Conservation (phyloP, 2,113 vertebrate species). For the Prietella phreatophila region DNA sequence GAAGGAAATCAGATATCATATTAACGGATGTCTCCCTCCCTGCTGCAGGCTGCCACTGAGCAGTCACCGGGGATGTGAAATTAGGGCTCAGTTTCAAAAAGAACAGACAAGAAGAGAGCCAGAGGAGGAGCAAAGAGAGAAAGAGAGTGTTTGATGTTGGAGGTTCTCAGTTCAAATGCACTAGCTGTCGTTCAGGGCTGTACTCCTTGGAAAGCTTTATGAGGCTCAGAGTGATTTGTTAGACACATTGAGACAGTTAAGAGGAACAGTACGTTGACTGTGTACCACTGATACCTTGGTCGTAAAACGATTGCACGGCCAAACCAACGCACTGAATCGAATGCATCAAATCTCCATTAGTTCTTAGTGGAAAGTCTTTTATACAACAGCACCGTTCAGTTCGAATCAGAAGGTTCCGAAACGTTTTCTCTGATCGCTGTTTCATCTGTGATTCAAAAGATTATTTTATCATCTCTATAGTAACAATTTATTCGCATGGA, state of each 20-base stretch:
- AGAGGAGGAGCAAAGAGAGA: conserved; percentile 22
- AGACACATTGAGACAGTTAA: conserved; percentile 5
- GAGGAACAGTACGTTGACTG: background rate
- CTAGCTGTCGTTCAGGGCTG: background rate
- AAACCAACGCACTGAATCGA: background rate
- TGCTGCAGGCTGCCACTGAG: conserved; percentile 39
- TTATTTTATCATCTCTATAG: background rate
- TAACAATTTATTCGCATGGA: background rate
- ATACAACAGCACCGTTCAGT: background rate
- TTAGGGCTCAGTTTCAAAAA: conserved; percentile 43
- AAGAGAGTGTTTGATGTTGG: conserved; percentile 40
- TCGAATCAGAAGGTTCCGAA: background rate
- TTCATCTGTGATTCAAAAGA: background rate
- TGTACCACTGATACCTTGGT: background rate
- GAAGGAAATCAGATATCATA: conserved; percentile 62
- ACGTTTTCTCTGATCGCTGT: background rate
- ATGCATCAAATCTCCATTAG: conserved; percentile 9
- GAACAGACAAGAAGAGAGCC: conserved; percentile 11
- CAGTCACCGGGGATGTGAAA: conserved; percentile 51
- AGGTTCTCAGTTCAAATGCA: conserved; percentile 15
- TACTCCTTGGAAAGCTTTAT: conserved; percentile 1
- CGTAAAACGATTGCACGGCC: background rate
- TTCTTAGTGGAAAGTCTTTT: background rate
- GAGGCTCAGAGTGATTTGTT: conserved; percentile 17
- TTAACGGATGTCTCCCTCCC: conserved; percentile 57